phyloP scores from a whole-genome alignment of 2,797 vertebrate species.

The Sparus aurata region DNA sequence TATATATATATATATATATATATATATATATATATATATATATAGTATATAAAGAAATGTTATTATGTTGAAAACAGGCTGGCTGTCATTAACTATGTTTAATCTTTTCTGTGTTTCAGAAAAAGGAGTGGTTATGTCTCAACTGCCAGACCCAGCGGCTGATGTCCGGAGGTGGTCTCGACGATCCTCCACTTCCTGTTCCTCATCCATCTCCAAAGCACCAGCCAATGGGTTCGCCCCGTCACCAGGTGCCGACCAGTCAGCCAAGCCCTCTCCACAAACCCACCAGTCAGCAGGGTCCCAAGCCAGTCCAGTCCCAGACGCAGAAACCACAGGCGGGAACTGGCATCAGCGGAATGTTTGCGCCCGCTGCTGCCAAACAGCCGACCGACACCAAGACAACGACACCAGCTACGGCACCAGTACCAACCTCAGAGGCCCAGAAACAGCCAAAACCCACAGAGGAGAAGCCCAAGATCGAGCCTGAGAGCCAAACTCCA shows the following conservation, averaged over 20 bases:
- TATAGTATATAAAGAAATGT: neutral
- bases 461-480: constrained; percentile 73
- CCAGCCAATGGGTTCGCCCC: constrained; percentile 86
- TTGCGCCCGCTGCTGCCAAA: constrained; percentile 79
- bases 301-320: constrained; percentile 66
- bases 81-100: neutral
- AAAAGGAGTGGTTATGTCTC: constrained; percentile 99
- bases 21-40: no score
- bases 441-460: constrained; percentile 74
- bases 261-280: constrained; percentile 85
- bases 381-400: constrained; percentile 82
- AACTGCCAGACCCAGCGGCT: constrained; percentile 98
- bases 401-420: constrained; percentile 34
- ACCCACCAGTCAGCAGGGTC: constrained; percentile 74
- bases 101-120: constrained; percentile 84
- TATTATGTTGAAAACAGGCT: neutral
- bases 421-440: constrained; percentile 60
- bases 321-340: constrained; percentile 69
- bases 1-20: no score
- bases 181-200: constrained; percentile 88
- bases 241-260: constrained; percentile 80
- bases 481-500: constrained; percentile 68
- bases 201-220: constrained; percentile 89
- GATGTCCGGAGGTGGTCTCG: constrained; percentile 91
- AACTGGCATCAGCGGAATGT: constrained; percentile 70